Base-by-base conservation (phyloP, 2,888 invertebrate species). In the Seira ritae region DNA sequence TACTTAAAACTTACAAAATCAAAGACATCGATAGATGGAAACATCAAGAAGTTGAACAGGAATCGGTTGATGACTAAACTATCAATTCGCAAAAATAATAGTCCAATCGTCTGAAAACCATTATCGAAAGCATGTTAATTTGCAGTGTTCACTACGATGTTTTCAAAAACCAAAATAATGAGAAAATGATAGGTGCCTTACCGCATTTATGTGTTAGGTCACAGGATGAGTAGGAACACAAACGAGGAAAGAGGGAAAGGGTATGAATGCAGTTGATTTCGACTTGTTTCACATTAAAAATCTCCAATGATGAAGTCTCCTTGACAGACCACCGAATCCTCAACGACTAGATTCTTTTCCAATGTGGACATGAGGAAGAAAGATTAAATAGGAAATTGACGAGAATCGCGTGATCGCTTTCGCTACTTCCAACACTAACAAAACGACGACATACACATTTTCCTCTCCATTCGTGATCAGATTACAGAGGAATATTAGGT, bases 1-100 rank as follows among this genome's bases (percentile, higher is more conserved):
- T n/a, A n/a, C n/a, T n/a, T n/a, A 60, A 60, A 15, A 60, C 60
- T 60, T 60, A 60, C 60, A 60, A 60, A 42, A 60, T 60, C 60
- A 60, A 60, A 60, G 60, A 60, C 60, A 60, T 60, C 17, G 60
- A 60, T 60, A 10, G 12, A 60, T n/a, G 4, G 60, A 8, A 42
- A 4, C 42, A 4, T 12, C 42, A 12, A 42, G 4, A 42, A 8
- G 4, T 42, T 42, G 42, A 42, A 42, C 42, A 42, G 12, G 42
- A 12, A 42, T 8, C 4, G 42, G 42, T 42, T 42, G 42, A 42
- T 42, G 6, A 42, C 4, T 8, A 42, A 4, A 42, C 4, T 8
- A 42, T 42, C 42, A 42, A 42, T 12, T 42, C 42, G 12, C 42
- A 8, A 42, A 12, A 42, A 42, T 42, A n/a, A n/a, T n/a, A n/a